Base-by-base conservation (phyloP, 2,113 vertebrate species). In the Rhineura floridana region DNA sequence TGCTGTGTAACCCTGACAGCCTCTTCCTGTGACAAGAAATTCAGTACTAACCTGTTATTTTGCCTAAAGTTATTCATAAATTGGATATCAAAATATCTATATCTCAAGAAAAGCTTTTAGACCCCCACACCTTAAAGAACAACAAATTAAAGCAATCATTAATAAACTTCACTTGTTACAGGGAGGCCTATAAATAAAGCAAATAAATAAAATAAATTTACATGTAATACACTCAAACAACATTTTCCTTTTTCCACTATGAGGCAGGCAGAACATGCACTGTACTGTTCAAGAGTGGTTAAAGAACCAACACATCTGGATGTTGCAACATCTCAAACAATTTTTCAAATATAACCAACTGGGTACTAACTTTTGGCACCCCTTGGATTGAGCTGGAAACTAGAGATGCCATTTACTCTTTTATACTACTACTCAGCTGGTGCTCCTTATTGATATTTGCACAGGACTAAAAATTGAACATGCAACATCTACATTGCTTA, bases 401-500 rank as follows among this genome's bases (percentile, higher is more conserved):
- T 79, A 50, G 76, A 88, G 59, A 69, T 44, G 82, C 67, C 12
- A 2, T n/a, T 0, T 84, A 76, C 39, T 80, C 39, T 48, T 52
- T n/a, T 62, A 9, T 63, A 13, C 11, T 6, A 30, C 50, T 73
- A 81, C 83, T 94, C 90, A 62, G 90, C 78, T 85, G 90, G 86
- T 90, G 80, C 80, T 91, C 89, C 94, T 87, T 94, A 85, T 79
- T 81, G 86, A 52, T 85, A 25, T 86, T 90, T 52, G 77, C 94
- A 92, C 48, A 39, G 88, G 87, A 59, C 10, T 23, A 46, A 88
- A 87, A 44, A 91, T 39, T 86, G 87, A 91, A 91, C 94, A 88
- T 70, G 83, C 44, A 92, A 92, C 88, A 88, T 91, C 79, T 88
- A 92, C 96, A 93, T 95, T 92, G 93, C 91, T 85, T 90, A 93